phyloP scores from a whole-genome alignment of 2,888 invertebrate genomes.

The Drosophila gaucha region DNA sequence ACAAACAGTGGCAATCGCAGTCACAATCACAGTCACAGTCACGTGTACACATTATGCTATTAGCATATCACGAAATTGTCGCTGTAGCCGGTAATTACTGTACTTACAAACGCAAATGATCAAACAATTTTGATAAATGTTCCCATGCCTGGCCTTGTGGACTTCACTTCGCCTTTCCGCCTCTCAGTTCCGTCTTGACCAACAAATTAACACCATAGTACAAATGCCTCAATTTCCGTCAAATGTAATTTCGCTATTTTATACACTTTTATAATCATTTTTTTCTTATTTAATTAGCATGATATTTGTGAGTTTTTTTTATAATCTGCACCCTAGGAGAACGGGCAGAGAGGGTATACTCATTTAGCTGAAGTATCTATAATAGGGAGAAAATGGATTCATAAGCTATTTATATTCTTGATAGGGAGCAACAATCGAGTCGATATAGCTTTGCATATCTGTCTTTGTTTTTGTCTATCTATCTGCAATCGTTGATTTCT shows the following conservation, averaged over 20 bases:
- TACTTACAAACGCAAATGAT: slow-evolving; percentile 19
- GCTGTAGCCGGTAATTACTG: slow-evolving; percentile 18
- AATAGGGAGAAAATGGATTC: too few species aligned
- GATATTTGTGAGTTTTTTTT: slow-evolving; percentile 10
- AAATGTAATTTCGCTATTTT: slow-evolving; percentile 55
- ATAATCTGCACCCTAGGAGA: neutral
- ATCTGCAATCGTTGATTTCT: too few species aligned
- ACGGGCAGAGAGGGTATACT: neutral
- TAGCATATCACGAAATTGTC: slow-evolving; percentile 1
- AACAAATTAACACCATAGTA: slow-evolving; percentile 57
- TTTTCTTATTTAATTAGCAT: slow-evolving; percentile 55
- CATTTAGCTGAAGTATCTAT: neutral
- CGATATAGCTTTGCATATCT: too few species aligned
- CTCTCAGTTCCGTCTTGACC: slow-evolving; percentile 36
- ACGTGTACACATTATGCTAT: slow-evolving; percentile 12
- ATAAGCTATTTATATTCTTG: too few species aligned
- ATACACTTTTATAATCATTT: slow-evolving; percentile 12
- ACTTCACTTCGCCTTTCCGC: slow-evolving; percentile 5
- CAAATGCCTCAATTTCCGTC: slow-evolving; percentile 71
- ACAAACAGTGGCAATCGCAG: neutral
- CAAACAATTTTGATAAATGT: slow-evolving; percentile 16
- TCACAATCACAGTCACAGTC: neutral
- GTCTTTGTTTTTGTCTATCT: too few species aligned
- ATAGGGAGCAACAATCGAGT: too few species aligned
- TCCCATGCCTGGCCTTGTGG: slow-evolving; percentile 38